Conservation (phyloP, 1,140 invertebrate genomes). For the Ceratina australensis region DNA sequence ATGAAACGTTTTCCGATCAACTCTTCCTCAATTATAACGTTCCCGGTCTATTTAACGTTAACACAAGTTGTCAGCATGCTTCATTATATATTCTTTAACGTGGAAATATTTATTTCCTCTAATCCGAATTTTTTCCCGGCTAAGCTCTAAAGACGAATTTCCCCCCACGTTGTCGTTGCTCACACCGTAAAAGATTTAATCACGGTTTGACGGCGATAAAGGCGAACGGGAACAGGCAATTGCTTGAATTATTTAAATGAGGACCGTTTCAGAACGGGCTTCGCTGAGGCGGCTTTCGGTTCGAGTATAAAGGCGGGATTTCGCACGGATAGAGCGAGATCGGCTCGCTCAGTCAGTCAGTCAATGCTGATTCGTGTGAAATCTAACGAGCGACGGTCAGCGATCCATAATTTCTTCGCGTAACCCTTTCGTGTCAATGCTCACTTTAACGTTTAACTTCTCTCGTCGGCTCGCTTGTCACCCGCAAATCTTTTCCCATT, state of each 20-base stretch:
- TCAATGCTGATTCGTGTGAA: slow-evolving; percentile 17
- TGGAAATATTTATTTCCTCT: background rate
- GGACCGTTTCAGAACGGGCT: slow-evolving; percentile 9
- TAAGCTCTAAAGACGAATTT: background rate
- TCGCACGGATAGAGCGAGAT: background rate
- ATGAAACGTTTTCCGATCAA: background rate
- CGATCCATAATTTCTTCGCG: slow-evolving; percentile 22
- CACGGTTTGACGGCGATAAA: background rate
- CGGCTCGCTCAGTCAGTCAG: background rate
- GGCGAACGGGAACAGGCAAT: background rate
- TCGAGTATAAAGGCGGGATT: background rate
- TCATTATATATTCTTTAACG: no score
- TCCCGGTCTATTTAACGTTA: background rate
- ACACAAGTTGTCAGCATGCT: slow-evolving; percentile 11
- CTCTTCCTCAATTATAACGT: background rate
- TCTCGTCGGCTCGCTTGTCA: background rate
- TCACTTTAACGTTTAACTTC: slow-evolving; percentile 25
- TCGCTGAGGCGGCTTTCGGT: background rate
- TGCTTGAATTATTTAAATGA: slow-evolving; percentile 22
- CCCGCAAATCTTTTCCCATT: no score
- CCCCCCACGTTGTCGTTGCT: background rate
- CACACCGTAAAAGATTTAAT: slow-evolving; percentile 5
- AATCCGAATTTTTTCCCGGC: background rate
- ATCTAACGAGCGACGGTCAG: slow-evolving; percentile 25
- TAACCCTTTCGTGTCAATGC: slow-evolving; percentile 21